phyloP scores from a whole-genome alignment of 1,140 invertebrate species.

The Camponotus floridanus region DNA sequence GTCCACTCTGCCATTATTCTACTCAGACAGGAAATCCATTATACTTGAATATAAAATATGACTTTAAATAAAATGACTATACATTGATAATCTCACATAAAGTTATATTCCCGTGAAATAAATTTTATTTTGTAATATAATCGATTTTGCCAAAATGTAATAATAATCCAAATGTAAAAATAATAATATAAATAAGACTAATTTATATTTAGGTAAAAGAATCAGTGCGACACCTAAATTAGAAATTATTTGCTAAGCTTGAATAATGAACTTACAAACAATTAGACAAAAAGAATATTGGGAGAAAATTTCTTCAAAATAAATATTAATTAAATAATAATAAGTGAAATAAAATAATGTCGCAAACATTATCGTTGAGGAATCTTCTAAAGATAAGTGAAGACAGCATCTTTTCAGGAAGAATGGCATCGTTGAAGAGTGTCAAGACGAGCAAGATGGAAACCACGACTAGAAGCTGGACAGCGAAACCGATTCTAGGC shows the following conservation, averaged over 20 bases:
- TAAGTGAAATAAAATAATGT: conserved; percentile 5
- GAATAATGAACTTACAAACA: background rate
- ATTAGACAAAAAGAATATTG: background rate
- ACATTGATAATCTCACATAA: background rate
- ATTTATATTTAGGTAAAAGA: background rate
- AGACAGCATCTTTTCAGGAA: conserved; percentile 77
- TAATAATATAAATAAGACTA: background rate
- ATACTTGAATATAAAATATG: conserved; percentile 1
- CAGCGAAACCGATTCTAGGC: conserved; percentile 85
- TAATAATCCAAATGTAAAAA: background rate
- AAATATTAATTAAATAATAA: background rate
- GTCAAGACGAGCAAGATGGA: conserved; percentile 68
- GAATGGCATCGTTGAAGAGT: conserved; percentile 66
- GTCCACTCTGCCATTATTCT: background rate
- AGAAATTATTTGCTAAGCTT: background rate
- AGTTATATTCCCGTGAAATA: background rate
- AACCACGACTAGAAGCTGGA: conserved; percentile 71
- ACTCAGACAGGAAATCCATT: background rate
- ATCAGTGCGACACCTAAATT: background rate
- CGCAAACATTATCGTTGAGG: conserved; percentile 12
- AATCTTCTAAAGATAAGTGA: conserved; percentile 69
- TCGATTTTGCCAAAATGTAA: background rate
- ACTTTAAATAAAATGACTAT: background rate
- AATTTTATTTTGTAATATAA: background rate
- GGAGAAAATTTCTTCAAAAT: background rate